Evolutionary conservation across 2,113 vertebrate genomes (phyloP), one percentile per base, ranked within the genome.

Genomic region (Stegastes partitus): DNA sequence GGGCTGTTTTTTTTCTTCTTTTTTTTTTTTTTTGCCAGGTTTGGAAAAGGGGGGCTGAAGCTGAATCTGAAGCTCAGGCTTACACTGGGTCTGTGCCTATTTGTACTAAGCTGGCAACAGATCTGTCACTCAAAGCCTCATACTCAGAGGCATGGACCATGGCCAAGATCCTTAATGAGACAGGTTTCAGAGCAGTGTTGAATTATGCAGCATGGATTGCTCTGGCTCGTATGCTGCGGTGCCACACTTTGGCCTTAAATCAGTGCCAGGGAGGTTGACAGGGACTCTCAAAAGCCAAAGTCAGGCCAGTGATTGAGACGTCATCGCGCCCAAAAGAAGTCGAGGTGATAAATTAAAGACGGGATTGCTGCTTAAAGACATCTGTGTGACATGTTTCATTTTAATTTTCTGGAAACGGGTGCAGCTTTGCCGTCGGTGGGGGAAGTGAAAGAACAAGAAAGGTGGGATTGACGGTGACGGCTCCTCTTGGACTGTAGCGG

Each of bases 91-190:
- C 67, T 80, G 63, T 67, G 61, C 83, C 77, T 86, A 69, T 82
- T 78, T 85, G 75, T 81, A 58, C 69, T 81, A 73, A 79, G 66
- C 86, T 89, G 87, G 88, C 78, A 84, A 82, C 77, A 81, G 78
- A 89, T 89, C 79, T 81, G 88, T 88, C 85, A 89, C 64, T 90
- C 80, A 87, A 66, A 80, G 69, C 74, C 75, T 87, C 77, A 44
- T 65, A 75, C 66, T 82, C 61, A 39, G 74, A 77, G 71, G 42
- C 42, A 23, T 87, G 85, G 91, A 88, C 77, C 69, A 71, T 23
- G 23, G 87, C 90, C 92, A 93, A 84, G 83, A 64, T 69, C 76
- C 74, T 89, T 93, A 94, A 94, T 87, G 90, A 92, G 91, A 92
- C 89, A 74, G 83, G 87, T 91, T 87, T 83, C 77, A 84, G 88